Evolutionary conservation across 1,140 invertebrate genomes (phyloP).

Genomic region (Drosophila trapezifrons): DNA sequence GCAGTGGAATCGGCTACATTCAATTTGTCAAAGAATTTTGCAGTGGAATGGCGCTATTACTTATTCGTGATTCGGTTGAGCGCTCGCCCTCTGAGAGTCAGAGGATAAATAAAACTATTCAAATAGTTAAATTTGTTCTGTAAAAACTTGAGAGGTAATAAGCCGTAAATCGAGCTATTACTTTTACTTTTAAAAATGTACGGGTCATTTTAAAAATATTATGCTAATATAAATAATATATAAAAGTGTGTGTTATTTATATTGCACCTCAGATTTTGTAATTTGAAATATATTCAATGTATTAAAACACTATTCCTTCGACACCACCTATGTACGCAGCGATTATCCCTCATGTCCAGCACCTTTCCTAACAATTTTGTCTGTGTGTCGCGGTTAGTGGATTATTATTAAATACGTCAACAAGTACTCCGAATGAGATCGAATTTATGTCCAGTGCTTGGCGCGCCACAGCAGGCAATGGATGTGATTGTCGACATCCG

Average conservation of each 20-base stretch:
- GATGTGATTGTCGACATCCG: conserved; percentile 86
- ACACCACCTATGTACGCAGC: background rate
- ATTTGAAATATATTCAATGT: background rate
- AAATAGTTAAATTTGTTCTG: background rate
- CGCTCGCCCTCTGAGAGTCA: no score
- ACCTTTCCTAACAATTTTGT: conserved; percentile 28
- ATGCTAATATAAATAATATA: background rate
- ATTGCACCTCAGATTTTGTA: conserved; percentile 1
- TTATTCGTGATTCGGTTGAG: no score
- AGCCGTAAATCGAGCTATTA: background rate
- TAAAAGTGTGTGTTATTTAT: background rate
- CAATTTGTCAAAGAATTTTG: no score
- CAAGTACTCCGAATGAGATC: conserved; percentile 55
- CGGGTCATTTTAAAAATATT: no score
- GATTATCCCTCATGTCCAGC: conserved; percentile 13
- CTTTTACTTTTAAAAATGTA: background rate
- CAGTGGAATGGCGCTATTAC: no score
- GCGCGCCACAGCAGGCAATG: conserved; percentile 90
- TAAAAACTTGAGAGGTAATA: background rate
- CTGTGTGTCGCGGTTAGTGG: background rate
- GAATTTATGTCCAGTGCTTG: conserved; percentile 87
- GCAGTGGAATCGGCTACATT: no score
- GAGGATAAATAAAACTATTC: no score
- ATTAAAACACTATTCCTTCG: no score
- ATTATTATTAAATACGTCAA: conserved; percentile 33